Conservation (phyloP, 2,113 vertebrate species). For the Ceyx cyanopectus region DNA sequence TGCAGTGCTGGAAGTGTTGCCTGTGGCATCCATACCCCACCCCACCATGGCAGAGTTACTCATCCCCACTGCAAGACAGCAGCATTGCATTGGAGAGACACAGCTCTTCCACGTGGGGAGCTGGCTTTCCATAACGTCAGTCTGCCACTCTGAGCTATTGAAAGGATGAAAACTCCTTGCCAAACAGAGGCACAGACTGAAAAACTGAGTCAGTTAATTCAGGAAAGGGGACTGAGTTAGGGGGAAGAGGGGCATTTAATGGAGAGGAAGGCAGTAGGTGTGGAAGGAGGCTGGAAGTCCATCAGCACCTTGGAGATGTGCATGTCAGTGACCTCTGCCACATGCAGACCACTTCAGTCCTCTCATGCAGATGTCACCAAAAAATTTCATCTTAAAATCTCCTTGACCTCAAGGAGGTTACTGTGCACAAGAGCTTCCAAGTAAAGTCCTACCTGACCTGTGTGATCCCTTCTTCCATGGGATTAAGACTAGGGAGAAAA, state of each 20-base stretch:
- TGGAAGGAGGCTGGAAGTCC: neutral
- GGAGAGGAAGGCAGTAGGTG: neutral
- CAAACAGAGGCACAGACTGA: slow-evolving; percentile 26
- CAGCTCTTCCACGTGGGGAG: neutral
- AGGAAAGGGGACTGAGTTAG: neutral
- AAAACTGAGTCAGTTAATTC: neutral
- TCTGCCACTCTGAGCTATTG: slow-evolving; percentile 25
- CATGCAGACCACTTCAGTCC: neutral
- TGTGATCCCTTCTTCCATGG: neutral
- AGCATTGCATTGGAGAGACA: neutral
- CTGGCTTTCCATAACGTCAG: neutral
- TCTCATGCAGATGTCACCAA: neutral
- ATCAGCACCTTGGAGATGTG: neutral
- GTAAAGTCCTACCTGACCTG: neutral
- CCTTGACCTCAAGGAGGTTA: neutral
- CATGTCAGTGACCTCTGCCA: fast-evolving
- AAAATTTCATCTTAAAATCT: neutral
- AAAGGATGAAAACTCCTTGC: slow-evolving; percentile 1
- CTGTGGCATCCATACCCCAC: neutral
- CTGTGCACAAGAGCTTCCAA: neutral
- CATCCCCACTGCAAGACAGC: neutral
- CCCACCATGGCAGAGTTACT: neutral
- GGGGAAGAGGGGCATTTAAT: neutral
- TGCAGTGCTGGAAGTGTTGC: neutral
- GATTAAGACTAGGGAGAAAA: neutral